Evolutionary conservation across 1,140 invertebrate genomes (phyloP), one percentile per base, ranked within the genome.

Genomic region (Heliothis virescens): DNA sequence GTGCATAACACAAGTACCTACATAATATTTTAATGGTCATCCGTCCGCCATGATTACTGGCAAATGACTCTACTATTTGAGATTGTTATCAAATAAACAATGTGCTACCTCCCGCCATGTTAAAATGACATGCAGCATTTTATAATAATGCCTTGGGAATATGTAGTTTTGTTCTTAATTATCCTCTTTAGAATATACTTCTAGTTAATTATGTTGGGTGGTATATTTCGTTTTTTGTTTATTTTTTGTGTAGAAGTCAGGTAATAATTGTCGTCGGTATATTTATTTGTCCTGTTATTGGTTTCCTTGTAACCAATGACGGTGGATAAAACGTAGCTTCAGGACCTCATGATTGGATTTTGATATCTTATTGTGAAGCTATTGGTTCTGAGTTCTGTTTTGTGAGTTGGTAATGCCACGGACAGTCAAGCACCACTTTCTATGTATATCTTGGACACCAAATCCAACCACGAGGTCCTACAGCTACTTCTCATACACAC

Each of bases 71-170:
- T 76, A 77, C n/a, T 57, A 63, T 55, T 62, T 75, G 65, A 86
- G 88, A 90, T 90, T 71, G 81, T 79, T 87, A 90, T 90, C 88
- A 84, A 81, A 86, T 84, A 86, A 83, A 90, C 86, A 90, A 87
- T 86, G 84, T 83, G 62, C 63, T 83, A 77, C 60, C 55, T 80
- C 77, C 47, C 50, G 65, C 26, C 59, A 62, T 34, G 55, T 34
- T 69, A 48, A 69, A 82, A 71, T 76, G 77, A 72, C 77, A 63
- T 76, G 52, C 60, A 55, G 63, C 55, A 71, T 62, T 80, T 80
- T 80, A 74, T 75, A 71, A 74, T 75, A 71, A 67, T 79, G 50
- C 50, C 57, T 67, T 79, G 72, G 78, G 59, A 77, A 74, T n/a
- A 53, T 63, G 59, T 65, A 52, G 67, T 53, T 71, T 71, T 26